phyloP scores from a whole-genome alignment of 2,113 vertebrate genomes.

The Sitta europaea region DNA sequence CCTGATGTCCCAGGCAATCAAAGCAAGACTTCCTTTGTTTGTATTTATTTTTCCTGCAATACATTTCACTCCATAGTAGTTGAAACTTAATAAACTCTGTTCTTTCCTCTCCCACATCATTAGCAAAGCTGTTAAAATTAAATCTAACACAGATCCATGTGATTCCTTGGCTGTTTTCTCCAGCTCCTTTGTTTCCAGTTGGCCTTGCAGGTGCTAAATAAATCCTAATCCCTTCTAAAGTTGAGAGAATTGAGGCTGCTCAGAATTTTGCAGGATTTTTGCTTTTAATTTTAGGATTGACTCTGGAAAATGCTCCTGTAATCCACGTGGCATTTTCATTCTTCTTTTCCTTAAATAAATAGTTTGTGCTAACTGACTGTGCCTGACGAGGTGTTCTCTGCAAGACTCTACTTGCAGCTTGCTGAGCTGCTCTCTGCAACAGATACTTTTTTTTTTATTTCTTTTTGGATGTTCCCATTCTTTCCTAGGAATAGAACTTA shows the following conservation, averaged over 20 bases:
- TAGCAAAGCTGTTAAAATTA: background rate
- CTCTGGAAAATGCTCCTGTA: background rate
- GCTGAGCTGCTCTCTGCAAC: background rate
- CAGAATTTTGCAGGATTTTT: background rate
- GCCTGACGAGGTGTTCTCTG: background rate
- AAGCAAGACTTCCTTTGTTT: background rate
- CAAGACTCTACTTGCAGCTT: background rate
- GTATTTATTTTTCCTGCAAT: background rate
- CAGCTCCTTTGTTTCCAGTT: background rate
- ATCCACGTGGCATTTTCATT: background rate
- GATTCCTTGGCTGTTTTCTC: background rate
- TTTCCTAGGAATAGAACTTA: constrained; percentile 2
- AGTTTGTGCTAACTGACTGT: background rate
- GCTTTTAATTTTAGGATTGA: background rate
- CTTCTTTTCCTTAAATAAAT: constrained; percentile 31
- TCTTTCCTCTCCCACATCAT: background rate
- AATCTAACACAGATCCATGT: background rate
- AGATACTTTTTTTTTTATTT: background rate
- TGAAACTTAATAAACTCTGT: background rate
- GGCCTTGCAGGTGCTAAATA: background rate
- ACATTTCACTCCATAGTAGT: background rate
- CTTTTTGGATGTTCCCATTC: background rate
- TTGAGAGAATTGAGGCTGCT: background rate
- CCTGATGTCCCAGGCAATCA: background rate
- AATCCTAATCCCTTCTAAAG: background rate